phyloP scores from a whole-genome alignment of 2,888 invertebrate genomes.

The Minunthozetes semirufus region DNA sequence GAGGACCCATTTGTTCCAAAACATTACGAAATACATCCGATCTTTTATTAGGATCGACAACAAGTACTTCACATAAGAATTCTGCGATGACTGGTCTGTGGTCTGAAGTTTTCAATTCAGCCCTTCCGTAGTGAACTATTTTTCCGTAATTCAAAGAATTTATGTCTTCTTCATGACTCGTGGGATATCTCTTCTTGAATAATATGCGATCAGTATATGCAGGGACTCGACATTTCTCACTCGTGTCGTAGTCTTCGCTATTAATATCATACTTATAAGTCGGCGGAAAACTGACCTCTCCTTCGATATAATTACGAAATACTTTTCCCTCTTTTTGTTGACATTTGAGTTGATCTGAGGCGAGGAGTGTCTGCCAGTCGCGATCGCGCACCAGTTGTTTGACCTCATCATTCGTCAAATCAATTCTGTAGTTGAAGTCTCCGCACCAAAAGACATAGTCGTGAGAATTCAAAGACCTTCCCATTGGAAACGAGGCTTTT shows the following conservation, averaged over 20 bases:
- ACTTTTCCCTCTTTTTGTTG: conserved; percentile 49
- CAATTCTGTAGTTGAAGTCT: conserved; percentile 96
- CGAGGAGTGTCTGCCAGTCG: conserved; percentile 66
- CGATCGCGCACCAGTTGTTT: conserved; percentile 71
- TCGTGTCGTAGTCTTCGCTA: conserved; percentile 97
- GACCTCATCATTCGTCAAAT: conserved; percentile 88
- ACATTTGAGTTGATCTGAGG: conserved; percentile 75
- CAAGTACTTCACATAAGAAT: conserved; percentile 76
- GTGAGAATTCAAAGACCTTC: conserved; percentile 81
- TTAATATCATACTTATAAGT: conserved; percentile 99
- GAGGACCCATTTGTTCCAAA: conserved; percentile 79
- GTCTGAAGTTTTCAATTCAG: conserved; percentile 94
- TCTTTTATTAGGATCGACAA: conserved; percentile 68
- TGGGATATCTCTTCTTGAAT: conserved; percentile 59
- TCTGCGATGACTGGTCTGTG: conserved; percentile 88
- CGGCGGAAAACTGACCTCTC: conserved; percentile 81
- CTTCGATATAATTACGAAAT: conserved; percentile 89
- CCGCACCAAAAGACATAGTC: conserved; percentile 99
- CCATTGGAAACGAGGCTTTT: conserved; percentile 77
- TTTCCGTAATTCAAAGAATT: conserved; percentile 63
- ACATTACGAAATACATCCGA: conserved; percentile 75
- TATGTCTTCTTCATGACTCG: conserved; percentile 33
- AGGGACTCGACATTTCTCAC: conserved; percentile 92
- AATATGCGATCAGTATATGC: conserved; percentile 98
- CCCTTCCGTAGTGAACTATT: conserved; percentile 78